Evolutionary conservation across 2,888 invertebrate species (phyloP), one percentile per base, ranked within the genome.

Genomic region (Clivina fossor): DNA sequence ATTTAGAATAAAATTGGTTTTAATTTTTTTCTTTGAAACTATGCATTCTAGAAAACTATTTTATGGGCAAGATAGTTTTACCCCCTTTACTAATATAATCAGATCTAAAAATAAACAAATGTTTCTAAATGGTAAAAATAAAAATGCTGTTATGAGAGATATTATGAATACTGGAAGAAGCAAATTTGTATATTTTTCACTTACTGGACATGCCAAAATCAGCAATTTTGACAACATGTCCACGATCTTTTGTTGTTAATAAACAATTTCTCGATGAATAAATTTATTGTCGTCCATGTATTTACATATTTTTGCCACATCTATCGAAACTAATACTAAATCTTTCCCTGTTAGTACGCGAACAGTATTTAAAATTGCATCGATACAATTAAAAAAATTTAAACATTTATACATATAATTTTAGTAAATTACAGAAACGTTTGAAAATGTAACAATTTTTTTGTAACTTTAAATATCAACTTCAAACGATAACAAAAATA

Each of bases 1-100:
- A n/a, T n/a, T n/a, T n/a, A n/a, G n/a, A n/a, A n/a, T n/a, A n/a
- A n/a, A n/a, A n/a, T n/a, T n/a, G n/a, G n/a, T n/a, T n/a, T n/a
- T n/a, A n/a, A n/a, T n/a, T n/a, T n/a, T n/a, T n/a, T n/a, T n/a
- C n/a, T n/a, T n/a, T n/a, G n/a, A n/a, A n/a, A n/a, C n/a, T n/a
- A n/a, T n/a, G n/a, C n/a, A n/a, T n/a, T n/a, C n/a, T n/a, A n/a
- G n/a, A n/a, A n/a, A n/a, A n/a, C 98, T 98, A 99, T 71, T 96
- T 96, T 13, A 97, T 94, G 0, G 97, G 98, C 58, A 99, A 74
- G 93, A 97, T 93, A 0, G 97, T 95, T 70, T 94, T 94, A 1
- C 98, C 98, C 2, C 94, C 95, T 76, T 98, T 98, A 62, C 93
- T 86, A 73, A 98, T 98, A 72, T 98, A 98, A 72, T 98, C 97